Conservation (phyloP, 37 sponge, comb jelly and placozoan species). For the Eunapius fragilis region DNA sequence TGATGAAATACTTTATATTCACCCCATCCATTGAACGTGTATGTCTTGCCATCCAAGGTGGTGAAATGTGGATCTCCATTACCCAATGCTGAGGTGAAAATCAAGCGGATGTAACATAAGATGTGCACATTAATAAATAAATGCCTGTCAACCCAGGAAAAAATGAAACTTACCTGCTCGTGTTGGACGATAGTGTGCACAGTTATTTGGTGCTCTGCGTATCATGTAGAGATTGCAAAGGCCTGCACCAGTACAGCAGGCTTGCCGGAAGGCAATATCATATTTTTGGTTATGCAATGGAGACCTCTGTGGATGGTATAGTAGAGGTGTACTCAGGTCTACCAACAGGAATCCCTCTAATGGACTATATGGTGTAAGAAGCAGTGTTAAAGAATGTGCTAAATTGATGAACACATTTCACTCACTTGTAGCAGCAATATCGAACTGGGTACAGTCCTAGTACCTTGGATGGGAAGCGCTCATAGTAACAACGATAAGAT, state of each 20-base stretch:
- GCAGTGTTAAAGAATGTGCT: background rate
- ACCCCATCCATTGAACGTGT: conserved; percentile 86
- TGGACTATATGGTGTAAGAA: background rate
- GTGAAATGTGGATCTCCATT: conserved; percentile 82
- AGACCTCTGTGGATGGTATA: background rate
- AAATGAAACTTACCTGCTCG: conserved; percentile 14
- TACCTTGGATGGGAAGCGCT: background rate
- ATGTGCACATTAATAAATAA: background rate
- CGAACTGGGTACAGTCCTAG: background rate
- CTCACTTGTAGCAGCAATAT: background rate
- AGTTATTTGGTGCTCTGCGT: conserved; percentile 48
- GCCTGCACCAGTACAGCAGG: conserved; percentile 44
- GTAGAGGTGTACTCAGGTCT: conserved; percentile 21
- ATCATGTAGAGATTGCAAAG: conserved; percentile 39
- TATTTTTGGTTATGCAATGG: background rate
- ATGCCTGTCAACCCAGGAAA: background rate
- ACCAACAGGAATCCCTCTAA: background rate
- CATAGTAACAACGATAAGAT: background rate
- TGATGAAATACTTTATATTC: conserved; percentile 32
- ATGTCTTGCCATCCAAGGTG: conserved; percentile 58
- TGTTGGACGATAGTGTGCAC: conserved; percentile 27
- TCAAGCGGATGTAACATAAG: background rate
- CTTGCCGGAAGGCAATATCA: conserved; percentile 25
- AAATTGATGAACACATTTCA: background rate
- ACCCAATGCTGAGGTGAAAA: conserved; percentile 34